Conservation (phyloP, 2,113 vertebrate species). For the Pituophis catenifer region DNA sequence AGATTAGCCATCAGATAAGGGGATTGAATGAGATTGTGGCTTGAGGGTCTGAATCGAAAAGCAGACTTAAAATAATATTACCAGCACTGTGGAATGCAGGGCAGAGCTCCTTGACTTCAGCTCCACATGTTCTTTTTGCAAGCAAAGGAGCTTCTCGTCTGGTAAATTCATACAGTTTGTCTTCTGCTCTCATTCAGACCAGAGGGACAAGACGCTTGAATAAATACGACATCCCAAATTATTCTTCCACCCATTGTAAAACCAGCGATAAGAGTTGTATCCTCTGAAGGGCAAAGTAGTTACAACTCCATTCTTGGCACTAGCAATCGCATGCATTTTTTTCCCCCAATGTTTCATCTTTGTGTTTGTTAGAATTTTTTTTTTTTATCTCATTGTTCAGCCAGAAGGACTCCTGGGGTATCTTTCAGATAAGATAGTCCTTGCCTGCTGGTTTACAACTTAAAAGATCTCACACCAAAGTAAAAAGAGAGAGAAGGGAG, state of each 20-base stretch:
- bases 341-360: neutral
- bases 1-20: neutral
- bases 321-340: neutral
- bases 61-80: neutral
- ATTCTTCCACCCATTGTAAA: neutral
- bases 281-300: neutral
- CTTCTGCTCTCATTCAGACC: neutral
- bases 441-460: neutral
- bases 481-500: neutral
- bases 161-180: neutral
- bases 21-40: neutral
- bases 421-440: neutral
- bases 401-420: neutral
- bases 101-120: neutral
- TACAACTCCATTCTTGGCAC: neutral
- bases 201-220: neutral
- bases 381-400: neutral
- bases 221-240: neutral
- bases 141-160: neutral
- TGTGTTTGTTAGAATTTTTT: neutral
- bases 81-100: neutral
- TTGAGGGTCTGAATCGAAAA: neutral
- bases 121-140: neutral
- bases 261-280: neutral
- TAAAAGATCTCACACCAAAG: neutral